Conservation (phyloP, 1,140 invertebrate species). For the Zaprionus tsacasi region DNA sequence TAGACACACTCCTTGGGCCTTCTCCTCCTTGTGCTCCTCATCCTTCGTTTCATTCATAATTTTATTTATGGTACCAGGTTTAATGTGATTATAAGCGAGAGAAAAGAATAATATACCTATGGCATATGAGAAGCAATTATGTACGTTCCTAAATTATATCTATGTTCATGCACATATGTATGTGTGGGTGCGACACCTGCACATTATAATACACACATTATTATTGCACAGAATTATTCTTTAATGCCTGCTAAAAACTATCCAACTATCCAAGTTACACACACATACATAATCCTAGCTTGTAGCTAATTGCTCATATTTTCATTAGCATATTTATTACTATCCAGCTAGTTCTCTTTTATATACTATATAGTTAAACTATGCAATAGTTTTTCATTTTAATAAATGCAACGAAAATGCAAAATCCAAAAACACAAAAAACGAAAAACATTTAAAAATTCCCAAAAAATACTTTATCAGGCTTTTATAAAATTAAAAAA, state of each 20-base stretch:
- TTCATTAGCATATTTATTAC: constrained; percentile 12
- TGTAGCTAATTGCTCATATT: constrained; percentile 28
- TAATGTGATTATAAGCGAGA: constrained; percentile 65
- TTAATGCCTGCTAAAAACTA: constrained; percentile 21
- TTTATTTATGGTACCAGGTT: constrained; percentile 69
- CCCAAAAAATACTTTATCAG: not conserved
- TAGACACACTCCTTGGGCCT: constrained; percentile 3
- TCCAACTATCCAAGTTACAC: constrained; percentile 3
- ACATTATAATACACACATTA: constrained; percentile 36
- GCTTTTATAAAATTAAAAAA: too few relatives aligned
- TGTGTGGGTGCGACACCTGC: constrained; percentile 12
- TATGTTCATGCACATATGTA: not conserved
- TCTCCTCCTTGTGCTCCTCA: not conserved
- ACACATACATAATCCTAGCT: constrained; percentile 9
- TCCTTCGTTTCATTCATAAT: constrained; percentile 38
- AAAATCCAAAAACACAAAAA: not conserved
- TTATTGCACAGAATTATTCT: constrained; percentile 20
- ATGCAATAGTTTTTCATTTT: not conserved
- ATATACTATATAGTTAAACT: not conserved
- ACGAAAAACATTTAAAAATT: not conserved
- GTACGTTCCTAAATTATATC: not conserved
- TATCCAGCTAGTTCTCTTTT: not conserved
- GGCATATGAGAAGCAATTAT: not conserved
- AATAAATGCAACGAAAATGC: constrained; percentile 57
- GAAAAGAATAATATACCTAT: constrained; percentile 22